Conservation (phyloP, 2,888 invertebrate genomes). For the Prenolepis imparis region DNA sequence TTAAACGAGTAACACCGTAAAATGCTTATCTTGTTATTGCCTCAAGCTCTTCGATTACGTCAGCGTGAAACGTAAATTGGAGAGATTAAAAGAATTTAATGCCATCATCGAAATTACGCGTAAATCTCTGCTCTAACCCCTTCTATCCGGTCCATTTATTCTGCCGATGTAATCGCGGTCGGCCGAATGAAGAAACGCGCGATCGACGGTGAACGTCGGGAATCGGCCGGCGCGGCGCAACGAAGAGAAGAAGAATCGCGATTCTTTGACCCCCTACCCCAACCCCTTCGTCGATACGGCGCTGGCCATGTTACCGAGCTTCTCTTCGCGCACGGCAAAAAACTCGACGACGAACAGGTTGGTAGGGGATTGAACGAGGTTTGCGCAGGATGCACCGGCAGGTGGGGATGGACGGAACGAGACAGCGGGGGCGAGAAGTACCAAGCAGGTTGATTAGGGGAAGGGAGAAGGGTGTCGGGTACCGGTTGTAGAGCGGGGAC, state of each 20-base stretch:
- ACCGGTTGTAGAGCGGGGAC: slow-evolving; percentile 42
- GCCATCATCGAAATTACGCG: slow-evolving; percentile 37
- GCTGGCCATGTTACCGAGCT: slow-evolving; percentile 74
- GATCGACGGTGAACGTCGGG: slow-evolving; percentile 23
- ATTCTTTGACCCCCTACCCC: slow-evolving; percentile 47
- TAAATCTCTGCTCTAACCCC: slow-evolving; percentile 20
- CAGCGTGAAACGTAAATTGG: slow-evolving; percentile 23
- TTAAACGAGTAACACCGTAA: not conserved
- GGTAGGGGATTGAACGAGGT: slow-evolving; percentile 73
- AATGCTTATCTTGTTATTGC: slow-evolving; percentile 26
- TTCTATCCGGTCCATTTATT: slow-evolving; percentile 33
- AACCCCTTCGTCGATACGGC: slow-evolving; percentile 69
- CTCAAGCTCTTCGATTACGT: slow-evolving; percentile 20
- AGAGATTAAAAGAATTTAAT: slow-evolving; percentile 31
- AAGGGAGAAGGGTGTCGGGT: slow-evolving; percentile 48
- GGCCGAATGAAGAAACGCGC: slow-evolving; percentile 15
- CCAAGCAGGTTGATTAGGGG: slow-evolving; percentile 55
- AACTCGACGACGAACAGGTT: slow-evolving; percentile 70
- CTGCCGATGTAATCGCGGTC: slow-evolving; percentile 24
- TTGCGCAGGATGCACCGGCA: slow-evolving; percentile 71
- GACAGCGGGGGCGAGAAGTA: slow-evolving; percentile 48
- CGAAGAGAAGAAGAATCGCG: slow-evolving; percentile 31
- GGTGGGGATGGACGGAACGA: slow-evolving; percentile 62
- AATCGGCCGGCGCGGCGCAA: slow-evolving; percentile 24
- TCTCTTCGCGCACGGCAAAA: slow-evolving; percentile 58